A percentile compares a stretch with the other conserved stretches of the same genome.
Conservation (phyloP, 2,113 vertebrate genomes). For the Pseudopipra pipra region DNA sequence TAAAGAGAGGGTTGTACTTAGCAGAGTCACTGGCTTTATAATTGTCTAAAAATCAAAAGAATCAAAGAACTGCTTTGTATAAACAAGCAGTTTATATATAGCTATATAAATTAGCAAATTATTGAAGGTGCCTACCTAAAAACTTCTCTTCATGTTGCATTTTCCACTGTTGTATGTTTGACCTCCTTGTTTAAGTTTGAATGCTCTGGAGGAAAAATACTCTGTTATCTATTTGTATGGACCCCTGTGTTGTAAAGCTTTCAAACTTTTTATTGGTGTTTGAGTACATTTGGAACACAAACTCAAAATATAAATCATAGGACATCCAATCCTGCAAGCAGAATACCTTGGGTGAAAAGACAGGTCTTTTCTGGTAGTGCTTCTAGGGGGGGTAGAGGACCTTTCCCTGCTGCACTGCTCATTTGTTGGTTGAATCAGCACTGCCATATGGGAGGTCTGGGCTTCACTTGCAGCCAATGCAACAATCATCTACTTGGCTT, state of each 20-base stretch:
- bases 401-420: not conserved
- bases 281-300: not conserved
- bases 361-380: not conserved
- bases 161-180: not conserved
- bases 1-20: not conserved
- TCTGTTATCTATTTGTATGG: not conserved
- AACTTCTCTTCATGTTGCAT: not conserved
- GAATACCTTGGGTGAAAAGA: not conserved
- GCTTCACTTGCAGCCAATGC: not conserved
- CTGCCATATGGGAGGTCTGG: not conserved
- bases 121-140: not conserved
- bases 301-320: not conserved
- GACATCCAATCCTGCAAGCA: not conserved
- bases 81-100: not conserved
- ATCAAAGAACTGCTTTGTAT: not conserved
- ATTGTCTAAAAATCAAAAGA: not conserved
- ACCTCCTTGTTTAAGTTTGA: not conserved
- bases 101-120: not conserved
- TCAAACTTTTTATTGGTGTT: not conserved
- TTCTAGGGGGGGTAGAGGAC: not conserved
- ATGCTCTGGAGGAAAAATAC: not conserved
- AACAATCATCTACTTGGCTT: not conserved
- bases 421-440: not conserved
- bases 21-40: not conserved
- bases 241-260: accelerated